Evolutionary conservation across 2,888 invertebrate genomes (phyloP).

Genomic region (Synergus laeviventris): DNA sequence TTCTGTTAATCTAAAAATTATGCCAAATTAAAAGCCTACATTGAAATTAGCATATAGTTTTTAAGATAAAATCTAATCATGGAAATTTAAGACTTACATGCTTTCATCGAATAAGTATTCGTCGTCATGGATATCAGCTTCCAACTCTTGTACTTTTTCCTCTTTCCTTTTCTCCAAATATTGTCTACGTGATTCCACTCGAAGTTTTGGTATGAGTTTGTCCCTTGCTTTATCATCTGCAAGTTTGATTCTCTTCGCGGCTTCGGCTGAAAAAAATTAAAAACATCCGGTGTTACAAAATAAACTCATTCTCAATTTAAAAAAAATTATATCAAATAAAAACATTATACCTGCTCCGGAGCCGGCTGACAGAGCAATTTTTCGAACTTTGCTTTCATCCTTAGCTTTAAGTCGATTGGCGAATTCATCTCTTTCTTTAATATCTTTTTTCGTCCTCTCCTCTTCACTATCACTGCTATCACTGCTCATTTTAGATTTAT

Average conservation of each 20-base stretch:
- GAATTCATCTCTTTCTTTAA: constrained; percentile 96
- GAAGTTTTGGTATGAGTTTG: constrained; percentile 90
- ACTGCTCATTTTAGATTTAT: constrained; percentile 66
- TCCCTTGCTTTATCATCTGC: constrained; percentile 91
- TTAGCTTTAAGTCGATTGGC: constrained; percentile 90
- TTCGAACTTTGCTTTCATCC: constrained; percentile 90
- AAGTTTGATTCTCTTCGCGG: constrained; percentile 89
- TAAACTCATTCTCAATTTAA: background rate
- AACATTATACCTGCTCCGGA: constrained; percentile 66
- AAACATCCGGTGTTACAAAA: background rate
- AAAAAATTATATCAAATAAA: too few relatives aligned
- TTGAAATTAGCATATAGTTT: background rate
- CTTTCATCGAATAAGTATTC: constrained; percentile 95
- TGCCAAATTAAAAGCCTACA: background rate
- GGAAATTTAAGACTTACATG: constrained; percentile 80
- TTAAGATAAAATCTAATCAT: background rate
- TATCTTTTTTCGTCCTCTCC: constrained; percentile 87
- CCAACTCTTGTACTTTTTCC: constrained; percentile 96
- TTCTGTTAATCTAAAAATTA: constrained; percentile 85
- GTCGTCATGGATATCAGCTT: constrained; percentile 96
- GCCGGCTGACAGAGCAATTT: constrained; percentile 44
- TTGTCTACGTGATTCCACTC: constrained; percentile 93
- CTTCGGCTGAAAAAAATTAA: constrained; percentile 79
- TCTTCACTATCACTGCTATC: constrained; percentile 85
- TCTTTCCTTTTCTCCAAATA: constrained; percentile 97